phyloP scores from a whole-genome alignment of 2,888 invertebrate species.

The Heliconius charithonia region DNA sequence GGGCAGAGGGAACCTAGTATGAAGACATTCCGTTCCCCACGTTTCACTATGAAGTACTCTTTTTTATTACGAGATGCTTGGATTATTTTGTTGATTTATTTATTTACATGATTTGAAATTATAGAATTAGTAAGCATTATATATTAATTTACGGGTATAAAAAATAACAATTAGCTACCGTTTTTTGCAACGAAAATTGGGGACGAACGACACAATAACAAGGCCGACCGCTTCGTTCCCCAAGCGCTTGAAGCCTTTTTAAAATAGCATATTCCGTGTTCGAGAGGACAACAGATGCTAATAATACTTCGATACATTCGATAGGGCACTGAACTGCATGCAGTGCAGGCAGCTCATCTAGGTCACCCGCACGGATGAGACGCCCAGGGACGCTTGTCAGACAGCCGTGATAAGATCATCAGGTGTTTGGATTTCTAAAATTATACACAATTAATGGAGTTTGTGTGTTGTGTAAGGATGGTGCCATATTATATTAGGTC shows the following conservation, averaged over 20 bases:
- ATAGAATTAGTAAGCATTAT: neutral
- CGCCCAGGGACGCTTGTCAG: constrained; percentile 36
- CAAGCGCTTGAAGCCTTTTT: too few relatives aligned
- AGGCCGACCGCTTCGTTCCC: too few relatives aligned
- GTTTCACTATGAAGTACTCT: too few relatives aligned
- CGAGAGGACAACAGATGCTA: constrained; percentile 20
- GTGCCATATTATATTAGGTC: neutral
- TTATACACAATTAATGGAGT: constrained; percentile 16
- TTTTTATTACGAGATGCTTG: too few relatives aligned
- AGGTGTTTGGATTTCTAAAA: constrained; percentile 33
- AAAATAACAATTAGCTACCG: too few relatives aligned
- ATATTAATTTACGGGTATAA: neutral
- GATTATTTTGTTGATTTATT: too few relatives aligned
- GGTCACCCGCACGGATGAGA: constrained; percentile 35
- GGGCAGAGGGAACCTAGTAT: too few relatives aligned
- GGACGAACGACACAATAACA: too few relatives aligned
- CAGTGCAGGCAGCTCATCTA: constrained; percentile 42
- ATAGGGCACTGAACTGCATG: constrained; percentile 38
- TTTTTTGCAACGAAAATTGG: too few relatives aligned
- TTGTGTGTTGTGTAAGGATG: constrained; percentile 9
- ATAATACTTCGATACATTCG: constrained; percentile 34
- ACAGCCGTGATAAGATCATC: constrained; percentile 29
- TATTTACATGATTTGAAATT: too few relatives aligned
- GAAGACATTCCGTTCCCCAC: too few relatives aligned
- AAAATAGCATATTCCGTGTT: neutral